phyloP scores from a whole-genome alignment of 2,888 invertebrate genomes.

The Mesorhabditis sp. region DNA sequence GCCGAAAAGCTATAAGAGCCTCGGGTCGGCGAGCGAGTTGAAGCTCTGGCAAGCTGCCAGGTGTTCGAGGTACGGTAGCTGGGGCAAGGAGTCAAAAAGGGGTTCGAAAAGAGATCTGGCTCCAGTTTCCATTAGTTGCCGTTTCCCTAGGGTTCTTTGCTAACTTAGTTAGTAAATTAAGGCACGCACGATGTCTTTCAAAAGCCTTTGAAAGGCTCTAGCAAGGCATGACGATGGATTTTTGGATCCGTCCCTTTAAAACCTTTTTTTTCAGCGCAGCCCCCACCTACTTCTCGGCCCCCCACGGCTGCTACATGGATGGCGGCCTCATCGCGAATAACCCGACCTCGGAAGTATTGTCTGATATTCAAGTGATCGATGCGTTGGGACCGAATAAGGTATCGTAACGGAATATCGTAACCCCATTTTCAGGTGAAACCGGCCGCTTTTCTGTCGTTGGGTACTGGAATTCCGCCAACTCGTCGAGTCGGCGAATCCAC shows the following conservation, averaged over 20 bases:
- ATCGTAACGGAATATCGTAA: slow-evolving; percentile 16
- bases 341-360: slow-evolving; percentile 67
- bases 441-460: neutral
- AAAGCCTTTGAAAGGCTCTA: neutral
- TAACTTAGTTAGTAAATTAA: no score
- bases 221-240: neutral
- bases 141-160: no score
- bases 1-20: slow-evolving; percentile 6
- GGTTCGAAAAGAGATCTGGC: no score
- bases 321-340: slow-evolving; percentile 64
- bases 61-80: slow-evolving; percentile 38
- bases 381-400: slow-evolving; percentile 57
- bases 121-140: no score
- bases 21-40: neutral
- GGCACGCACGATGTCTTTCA: neutral
- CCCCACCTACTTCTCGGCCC: slow-evolving; percentile 80
- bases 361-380: slow-evolving; percentile 85
- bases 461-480: neutral
- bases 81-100: no score
- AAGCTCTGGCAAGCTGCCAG: slow-evolving; percentile 45
- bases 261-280: slow-evolving; percentile 78
- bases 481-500: neutral
- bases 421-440: neutral
- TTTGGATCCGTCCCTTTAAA: neutral
- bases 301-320: slow-evolving; percentile 67